A percentile compares a stretch with the other conserved stretches of the same genome.
Conservation (phyloP, 64 coral and sea anemone species). For the Montipora efflorescens region DNA sequence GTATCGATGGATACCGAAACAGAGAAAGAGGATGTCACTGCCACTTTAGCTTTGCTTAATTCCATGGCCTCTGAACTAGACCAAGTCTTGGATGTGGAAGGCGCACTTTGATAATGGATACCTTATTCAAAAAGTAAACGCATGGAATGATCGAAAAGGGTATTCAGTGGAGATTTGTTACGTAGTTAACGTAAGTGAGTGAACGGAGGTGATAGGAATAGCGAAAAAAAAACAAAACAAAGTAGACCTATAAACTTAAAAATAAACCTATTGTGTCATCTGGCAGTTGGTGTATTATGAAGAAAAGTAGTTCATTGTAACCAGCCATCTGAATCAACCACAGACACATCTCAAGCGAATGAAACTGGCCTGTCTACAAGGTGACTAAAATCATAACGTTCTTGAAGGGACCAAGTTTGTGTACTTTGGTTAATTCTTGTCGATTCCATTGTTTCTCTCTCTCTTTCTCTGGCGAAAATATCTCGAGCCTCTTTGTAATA, state of each 20-base stretch:
- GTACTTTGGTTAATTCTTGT: too few species aligned
- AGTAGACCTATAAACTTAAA: too few species aligned
- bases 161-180: neutral
- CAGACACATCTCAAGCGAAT: too few species aligned
- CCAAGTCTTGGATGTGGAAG: constrained; percentile 41
- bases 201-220: neutral
- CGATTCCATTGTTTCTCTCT: too few species aligned
- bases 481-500: neutral
- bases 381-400: too few species aligned
- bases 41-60: constrained; percentile 66
- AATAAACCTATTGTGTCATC: too few species aligned
- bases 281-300: too few species aligned
- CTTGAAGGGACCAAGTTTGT: too few species aligned
- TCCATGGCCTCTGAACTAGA: constrained; percentile 74
- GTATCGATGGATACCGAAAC: constrained; percentile 4
- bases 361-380: too few species aligned
- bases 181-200: neutral
- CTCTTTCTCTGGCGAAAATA: neutral
- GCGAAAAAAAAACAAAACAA: neutral
- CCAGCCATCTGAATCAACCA: too few species aligned
- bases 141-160: neutral
- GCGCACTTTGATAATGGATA: neutral
- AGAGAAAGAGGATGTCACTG: constrained; percentile 72
- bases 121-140: neutral
- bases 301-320: too few species aligned